Evolutionary conservation across 2,113 vertebrate genomes (phyloP), one percentile per base, ranked within the genome.

Genomic region (Odontesthes bonariensis): DNA sequence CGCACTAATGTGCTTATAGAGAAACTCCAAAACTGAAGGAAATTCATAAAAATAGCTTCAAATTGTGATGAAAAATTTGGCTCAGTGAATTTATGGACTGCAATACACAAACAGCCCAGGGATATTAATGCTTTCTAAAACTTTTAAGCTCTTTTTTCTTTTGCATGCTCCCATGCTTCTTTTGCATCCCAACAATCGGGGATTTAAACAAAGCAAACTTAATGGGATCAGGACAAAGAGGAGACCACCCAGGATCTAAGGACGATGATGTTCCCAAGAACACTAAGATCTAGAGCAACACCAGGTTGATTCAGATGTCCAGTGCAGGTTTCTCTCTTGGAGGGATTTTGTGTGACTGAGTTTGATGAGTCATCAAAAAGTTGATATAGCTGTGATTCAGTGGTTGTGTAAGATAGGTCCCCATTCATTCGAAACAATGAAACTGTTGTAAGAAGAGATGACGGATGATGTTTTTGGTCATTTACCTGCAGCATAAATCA

Each of bases 221-320:
- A 64, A 84, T 64, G 47, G 77, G 35, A 69, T 62, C 2, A 11
- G 58, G 55, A 78, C 23, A 51, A 4, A 56, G 44, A 56, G 53
- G 31, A 75, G 88, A 89, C 86, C 90, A 92, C 88, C 90, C 86
- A 70, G 64, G n/a, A 79, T 77, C 64, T 42, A 19, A 66, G 46
- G 31, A 67, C 54, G 44, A 67, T 44, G 23, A 77, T 27, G 66
- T 56, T 85, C 75, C 66, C 22, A 52, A 71, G 58, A 78, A 69
- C 62, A 81, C 59, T 20, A 88, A 86, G 72, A 79, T 70, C 32
- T 53, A 77, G 20, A 73, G 73, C 31, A 78, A 79, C 71, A 90
- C 73, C n/a, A 73, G 55, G 55, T 73, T 87, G 80, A 87, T 82
- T 77, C 70, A 12, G 69, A 82, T 86, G 86, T 82, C 51, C 75